Evolutionary conservation across 1,140 invertebrate genomes (phyloP).

Genomic region (Zaprionus nigranus): DNA sequence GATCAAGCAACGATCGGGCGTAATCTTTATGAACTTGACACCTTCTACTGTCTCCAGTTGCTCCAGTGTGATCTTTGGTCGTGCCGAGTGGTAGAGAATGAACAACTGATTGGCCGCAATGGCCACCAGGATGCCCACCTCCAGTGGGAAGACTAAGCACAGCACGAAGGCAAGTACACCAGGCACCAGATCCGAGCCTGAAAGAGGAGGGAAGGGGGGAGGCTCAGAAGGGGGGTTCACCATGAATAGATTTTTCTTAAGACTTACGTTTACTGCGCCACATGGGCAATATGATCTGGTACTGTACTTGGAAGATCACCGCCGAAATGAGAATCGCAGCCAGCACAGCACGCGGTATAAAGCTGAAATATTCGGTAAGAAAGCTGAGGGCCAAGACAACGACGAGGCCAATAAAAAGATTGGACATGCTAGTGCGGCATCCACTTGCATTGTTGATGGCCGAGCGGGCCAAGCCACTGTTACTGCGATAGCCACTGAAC

Average conservation of each 20-base stretch:
- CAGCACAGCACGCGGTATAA: conserved; percentile 91
- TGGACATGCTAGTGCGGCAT: conserved; percentile 93
- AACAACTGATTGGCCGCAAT: conserved; percentile 94
- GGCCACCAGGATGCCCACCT: conserved; percentile 95
- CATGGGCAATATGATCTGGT: conserved; percentile 90
- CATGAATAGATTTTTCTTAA: too few relatives aligned
- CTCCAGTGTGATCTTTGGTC: conserved; percentile 93
- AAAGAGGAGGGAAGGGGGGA: neutral
- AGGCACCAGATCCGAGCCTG: conserved; percentile 94
- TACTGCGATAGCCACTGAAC: conserved; percentile 93
- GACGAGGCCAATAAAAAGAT: conserved; percentile 89
- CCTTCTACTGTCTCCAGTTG: conserved; percentile 88
- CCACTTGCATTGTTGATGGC: conserved; percentile 96
- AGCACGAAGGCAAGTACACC: conserved; percentile 94
- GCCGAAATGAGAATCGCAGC: conserved; percentile 93
- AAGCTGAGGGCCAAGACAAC: conserved; percentile 90
- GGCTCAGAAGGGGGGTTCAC: neutral
- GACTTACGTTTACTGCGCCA: conserved; percentile 91
- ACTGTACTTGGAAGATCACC: conserved; percentile 94
- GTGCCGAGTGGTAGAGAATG: conserved; percentile 94
- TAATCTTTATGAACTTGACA: conserved; percentile 91
- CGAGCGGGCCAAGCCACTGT: conserved; percentile 93
- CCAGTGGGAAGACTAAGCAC: conserved; percentile 92
- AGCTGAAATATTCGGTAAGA: conserved; percentile 92
- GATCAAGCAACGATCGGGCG: conserved; percentile 93